These are phyloP conservation scores for Molorchus minor DNA, from an alignment of 2,888 invertebrate genomes.

Conservation along the genomic window DNA sequence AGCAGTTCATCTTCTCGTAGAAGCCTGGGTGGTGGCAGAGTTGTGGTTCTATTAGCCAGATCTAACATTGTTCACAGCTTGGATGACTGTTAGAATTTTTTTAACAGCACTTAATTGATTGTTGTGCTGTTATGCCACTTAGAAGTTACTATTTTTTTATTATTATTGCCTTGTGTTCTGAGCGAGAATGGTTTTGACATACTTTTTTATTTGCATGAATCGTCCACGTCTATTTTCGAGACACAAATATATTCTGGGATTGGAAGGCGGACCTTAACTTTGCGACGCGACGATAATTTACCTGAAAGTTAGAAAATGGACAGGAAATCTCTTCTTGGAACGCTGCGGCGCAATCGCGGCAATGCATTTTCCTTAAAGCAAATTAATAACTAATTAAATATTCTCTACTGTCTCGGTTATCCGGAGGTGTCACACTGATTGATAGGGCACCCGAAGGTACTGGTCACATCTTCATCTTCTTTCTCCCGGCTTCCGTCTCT, in stretches of 20 bases:
- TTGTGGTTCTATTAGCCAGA: constrained; percentile 41
- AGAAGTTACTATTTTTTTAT: constrained; percentile 18
- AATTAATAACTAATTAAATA: constrained; percentile 18
- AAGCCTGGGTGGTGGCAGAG: constrained; percentile 17
- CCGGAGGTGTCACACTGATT: constrained; percentile 52
- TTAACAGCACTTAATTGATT: constrained; percentile 44
- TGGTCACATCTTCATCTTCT: constrained; percentile 55
- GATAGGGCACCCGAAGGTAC: constrained; percentile 50
- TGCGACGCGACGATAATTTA: no score
- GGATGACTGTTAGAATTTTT: constrained; percentile 45
- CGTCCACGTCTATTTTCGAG: no score
- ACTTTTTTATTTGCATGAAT: no score
- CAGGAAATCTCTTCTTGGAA: no score
- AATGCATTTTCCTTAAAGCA: no score
- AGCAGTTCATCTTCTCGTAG: constrained; percentile 14
- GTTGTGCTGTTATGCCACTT: constrained; percentile 38
- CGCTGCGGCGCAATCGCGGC: no score
- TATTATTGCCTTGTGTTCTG: no score
- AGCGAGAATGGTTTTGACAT: no score
- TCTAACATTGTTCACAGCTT: constrained; percentile 46
- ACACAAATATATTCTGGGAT: no score
- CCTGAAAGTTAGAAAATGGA: no score
- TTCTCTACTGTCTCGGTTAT: constrained; percentile 11
- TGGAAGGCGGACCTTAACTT: no score
- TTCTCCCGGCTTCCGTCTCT: constrained; percentile 48